A percentile compares a stretch with the other conserved stretches of the same genome.
Evolutionary conservation across 2,888 invertebrate genomes (phyloP).

Genomic region (Drosophila acutilabella): DNA sequence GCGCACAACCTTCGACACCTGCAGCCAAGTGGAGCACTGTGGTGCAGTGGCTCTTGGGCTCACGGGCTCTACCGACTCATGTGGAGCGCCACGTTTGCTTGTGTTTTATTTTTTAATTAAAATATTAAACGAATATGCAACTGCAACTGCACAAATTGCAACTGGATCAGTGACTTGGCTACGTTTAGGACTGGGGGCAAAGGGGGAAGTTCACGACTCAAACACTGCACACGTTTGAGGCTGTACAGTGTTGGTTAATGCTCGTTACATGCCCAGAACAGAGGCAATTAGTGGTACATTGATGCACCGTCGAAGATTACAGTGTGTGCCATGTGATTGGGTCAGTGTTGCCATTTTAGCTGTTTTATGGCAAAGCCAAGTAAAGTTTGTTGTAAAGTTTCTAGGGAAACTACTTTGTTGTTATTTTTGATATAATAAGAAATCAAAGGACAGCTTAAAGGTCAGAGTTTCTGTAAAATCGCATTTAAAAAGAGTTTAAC

Average conservation of each 20-base stretch:
- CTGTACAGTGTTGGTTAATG: conserved; percentile 30
- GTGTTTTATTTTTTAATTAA: conserved; percentile 63
- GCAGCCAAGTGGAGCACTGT: conserved; percentile 54
- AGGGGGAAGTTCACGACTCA: conserved; percentile 41
- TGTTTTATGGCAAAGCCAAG: too few relatives aligned
- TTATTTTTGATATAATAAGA: too few relatives aligned
- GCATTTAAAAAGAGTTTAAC: neutral
- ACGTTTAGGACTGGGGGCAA: neutral
- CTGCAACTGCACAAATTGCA: conserved; percentile 55
- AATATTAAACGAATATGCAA: conserved; percentile 79
- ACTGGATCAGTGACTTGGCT: conserved; percentile 45
- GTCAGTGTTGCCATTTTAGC: too few relatives aligned
- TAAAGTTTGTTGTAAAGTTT: too few relatives aligned
- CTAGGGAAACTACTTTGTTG: too few relatives aligned
- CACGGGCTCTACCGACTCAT: conserved; percentile 48
- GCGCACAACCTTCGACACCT: conserved; percentile 77
- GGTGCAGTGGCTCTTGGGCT: conserved; percentile 13
- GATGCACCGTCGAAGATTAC: conserved; percentile 41
- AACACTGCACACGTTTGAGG: conserved; percentile 52
- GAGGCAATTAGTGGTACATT: conserved; percentile 62
- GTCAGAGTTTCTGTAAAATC: neutral
- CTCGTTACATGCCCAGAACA: conserved; percentile 47
- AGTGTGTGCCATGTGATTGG: neutral
- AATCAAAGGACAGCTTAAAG: neutral
- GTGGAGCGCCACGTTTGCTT: conserved; percentile 72